A percentile compares a stretch with the other conserved stretches of the same genome.
phyloP scores from a whole-genome alignment of 2,888 invertebrate genomes.

The Heteropelma amictum region DNA sequence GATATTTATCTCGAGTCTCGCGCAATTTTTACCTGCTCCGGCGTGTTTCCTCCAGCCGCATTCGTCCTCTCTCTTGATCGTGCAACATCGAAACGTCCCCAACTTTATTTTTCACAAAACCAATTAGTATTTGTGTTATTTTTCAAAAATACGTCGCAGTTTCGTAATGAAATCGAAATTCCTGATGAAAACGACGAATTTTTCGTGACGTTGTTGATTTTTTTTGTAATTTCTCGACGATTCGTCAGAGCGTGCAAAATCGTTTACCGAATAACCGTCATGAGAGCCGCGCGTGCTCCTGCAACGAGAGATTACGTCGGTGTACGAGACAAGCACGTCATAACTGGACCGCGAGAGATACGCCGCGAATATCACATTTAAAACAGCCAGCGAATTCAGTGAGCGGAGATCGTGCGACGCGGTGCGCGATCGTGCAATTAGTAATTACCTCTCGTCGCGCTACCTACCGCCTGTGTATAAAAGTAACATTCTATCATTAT shows the following conservation, averaged over 20 bases:
- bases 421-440: slow-evolving; percentile 48
- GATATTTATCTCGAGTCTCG: slow-evolving; percentile 66
- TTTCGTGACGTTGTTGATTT: background rate
- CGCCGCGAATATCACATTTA: slow-evolving; percentile 30
- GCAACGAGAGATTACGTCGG: slow-evolving; percentile 31
- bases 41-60: background rate
- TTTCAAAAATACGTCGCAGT: too few relatives aligned
- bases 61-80: slow-evolving; percentile 40
- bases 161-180: background rate
- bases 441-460: slow-evolving; percentile 49
- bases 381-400: slow-evolving; percentile 34
- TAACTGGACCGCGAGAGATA: slow-evolving; percentile 3
- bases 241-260: slow-evolving; percentile 31
- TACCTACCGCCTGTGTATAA: slow-evolving; percentile 51
- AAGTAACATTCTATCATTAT: slow-evolving; percentile 53
- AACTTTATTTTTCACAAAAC: too few relatives aligned
- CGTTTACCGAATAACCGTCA: slow-evolving; percentile 45
- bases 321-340: background rate
- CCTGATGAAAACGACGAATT: background rate
- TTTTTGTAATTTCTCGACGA: background rate
- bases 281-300: slow-evolving; percentile 35
- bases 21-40: background rate
- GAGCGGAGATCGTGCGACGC: slow-evolving; percentile 22
- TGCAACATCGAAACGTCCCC: slow-evolving; percentile 22
- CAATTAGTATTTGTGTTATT: too few relatives aligned